A percentile compares a stretch with the other conserved stretches of the same genome.
These are phyloP conservation scores for Cactoblastis cactorum DNA, from an alignment of 2,888 invertebrate species.

Conservation along the genomic window DNA sequence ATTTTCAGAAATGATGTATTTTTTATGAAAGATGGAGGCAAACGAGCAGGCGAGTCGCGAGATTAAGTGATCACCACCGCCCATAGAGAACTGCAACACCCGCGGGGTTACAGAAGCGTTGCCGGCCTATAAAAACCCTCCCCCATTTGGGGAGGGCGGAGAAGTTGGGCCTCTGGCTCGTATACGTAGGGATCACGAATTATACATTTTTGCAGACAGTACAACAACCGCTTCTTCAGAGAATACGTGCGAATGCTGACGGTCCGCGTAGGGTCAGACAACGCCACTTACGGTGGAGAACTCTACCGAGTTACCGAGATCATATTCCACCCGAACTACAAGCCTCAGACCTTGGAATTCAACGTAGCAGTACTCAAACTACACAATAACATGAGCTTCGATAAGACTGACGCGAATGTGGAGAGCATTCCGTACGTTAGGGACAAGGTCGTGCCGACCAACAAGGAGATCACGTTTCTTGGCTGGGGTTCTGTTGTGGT, in stretches of 20 bases:
- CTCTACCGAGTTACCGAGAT: conserved; percentile 52
- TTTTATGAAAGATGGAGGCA: no score
- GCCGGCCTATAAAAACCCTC: no score
- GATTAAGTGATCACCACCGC: no score
- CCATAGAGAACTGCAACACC: no score
- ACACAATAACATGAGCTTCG: conserved; percentile 51
- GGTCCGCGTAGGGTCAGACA: conserved; percentile 58
- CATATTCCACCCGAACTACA: conserved; percentile 71
- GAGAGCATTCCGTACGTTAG: conserved; percentile 37
- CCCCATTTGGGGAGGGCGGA: no score
- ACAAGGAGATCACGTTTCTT: conserved; percentile 50
- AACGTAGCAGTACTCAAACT: conserved; percentile 58
- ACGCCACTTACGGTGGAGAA: conserved; percentile 60
- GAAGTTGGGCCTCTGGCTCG: no score
- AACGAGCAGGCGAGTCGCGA: no score
- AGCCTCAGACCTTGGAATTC: conserved; percentile 58
- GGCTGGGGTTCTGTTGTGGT: conserved; percentile 72
- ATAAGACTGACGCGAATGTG: conserved; percentile 24
- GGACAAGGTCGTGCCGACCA: conserved; percentile 42
- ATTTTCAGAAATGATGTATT: no score
- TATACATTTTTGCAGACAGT: conserved; percentile 59
- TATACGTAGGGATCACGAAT: no score
- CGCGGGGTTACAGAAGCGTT: no score
- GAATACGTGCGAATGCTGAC: conserved; percentile 68
- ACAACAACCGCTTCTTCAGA: conserved; percentile 69